A percentile compares a stretch with the other conserved stretches of the same genome.
These are phyloP conservation scores for Thomomys bottae DNA, from an alignment of 2,113 vertebrate species.

Conservation along the genomic window DNA sequence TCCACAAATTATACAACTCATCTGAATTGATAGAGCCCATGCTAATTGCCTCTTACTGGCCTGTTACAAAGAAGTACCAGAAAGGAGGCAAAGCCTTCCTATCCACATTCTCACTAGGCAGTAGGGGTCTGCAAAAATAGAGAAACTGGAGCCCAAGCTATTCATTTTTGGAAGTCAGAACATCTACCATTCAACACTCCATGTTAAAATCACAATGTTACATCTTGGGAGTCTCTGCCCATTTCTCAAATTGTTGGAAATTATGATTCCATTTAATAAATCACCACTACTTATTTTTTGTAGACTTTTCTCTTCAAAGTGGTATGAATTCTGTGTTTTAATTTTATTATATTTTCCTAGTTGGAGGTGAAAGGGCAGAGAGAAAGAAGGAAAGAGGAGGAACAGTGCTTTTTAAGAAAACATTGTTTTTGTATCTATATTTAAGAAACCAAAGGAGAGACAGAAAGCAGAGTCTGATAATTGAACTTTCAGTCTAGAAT, in stretches of 20 bases:
- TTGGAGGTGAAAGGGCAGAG: not conserved
- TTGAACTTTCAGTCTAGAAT: constrained; percentile 81
- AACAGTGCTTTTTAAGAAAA: constrained; percentile 63
- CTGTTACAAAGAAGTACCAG: constrained; percentile 57
- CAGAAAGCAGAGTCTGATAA: constrained; percentile 68
- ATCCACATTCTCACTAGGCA: constrained; percentile 67
- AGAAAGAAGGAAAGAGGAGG: not conserved
- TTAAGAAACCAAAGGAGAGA: constrained; percentile 63
- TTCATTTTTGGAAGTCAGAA: constrained; percentile 59
- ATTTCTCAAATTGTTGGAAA: constrained; percentile 50
- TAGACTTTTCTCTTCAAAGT: constrained; percentile 50
- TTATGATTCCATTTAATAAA: constrained; percentile 49
- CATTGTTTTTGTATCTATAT: constrained; percentile 60
- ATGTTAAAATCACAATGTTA: constrained; percentile 35
- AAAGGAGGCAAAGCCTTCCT: constrained; percentile 69
- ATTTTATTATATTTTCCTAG: constrained; percentile 45
- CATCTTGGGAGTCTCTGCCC: constrained; percentile 26
- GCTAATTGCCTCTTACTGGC: constrained; percentile 71
- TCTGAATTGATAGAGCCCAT: constrained; percentile 47
- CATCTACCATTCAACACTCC: constrained; percentile 30
- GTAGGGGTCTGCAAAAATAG: constrained; percentile 59
- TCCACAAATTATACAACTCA: constrained; percentile 24
- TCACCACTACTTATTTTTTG: constrained; percentile 18
- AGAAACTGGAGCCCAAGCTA: constrained; percentile 34
- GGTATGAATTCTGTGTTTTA: constrained; percentile 45